These are phyloP conservation scores for Rhinoptilus africanus DNA, from an alignment of 2,113 vertebrate species.

Conservation along the genomic window DNA sequence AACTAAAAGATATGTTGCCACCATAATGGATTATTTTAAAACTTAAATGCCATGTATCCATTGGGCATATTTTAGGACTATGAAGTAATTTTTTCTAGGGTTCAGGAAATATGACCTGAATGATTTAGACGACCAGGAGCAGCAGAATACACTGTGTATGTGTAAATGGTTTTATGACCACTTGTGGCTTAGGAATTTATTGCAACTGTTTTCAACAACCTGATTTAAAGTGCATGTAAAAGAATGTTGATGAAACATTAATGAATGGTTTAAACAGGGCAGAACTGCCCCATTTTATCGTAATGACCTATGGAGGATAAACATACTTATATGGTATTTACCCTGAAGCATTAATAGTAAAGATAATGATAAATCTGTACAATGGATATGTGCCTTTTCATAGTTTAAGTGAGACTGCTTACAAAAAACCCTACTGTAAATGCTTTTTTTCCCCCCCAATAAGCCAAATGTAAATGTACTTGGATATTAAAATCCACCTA, in stretches of 20 bases:
- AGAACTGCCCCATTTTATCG: not conserved
- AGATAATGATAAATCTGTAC: not conserved
- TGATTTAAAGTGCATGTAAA: not conserved
- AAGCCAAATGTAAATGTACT: not conserved
- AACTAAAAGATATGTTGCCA: conserved; percentile 5
- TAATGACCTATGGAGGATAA: not conserved
- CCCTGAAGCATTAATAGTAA: not conserved
- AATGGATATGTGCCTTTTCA: not conserved
- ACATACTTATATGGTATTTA: not conserved
- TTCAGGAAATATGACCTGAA: not conserved
- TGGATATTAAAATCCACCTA: not conserved
- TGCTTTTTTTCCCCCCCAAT: too few species aligned
- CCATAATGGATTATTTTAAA: conserved; percentile 4
- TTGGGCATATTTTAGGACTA: not conserved
- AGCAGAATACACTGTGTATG: not conserved
- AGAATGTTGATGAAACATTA: not conserved
- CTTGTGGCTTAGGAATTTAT: not conserved
- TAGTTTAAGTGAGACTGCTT: not conserved
- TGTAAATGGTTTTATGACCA: not conserved
- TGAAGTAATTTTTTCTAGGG: not conserved
- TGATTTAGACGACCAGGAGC: not conserved
- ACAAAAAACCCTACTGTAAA: not conserved
- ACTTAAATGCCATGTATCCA: not conserved
- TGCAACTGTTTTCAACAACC: not conserved
- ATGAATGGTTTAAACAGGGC: not conserved